phyloP scores from a whole-genome alignment of 2,113 vertebrate genomes.

The Scomber colias region DNA sequence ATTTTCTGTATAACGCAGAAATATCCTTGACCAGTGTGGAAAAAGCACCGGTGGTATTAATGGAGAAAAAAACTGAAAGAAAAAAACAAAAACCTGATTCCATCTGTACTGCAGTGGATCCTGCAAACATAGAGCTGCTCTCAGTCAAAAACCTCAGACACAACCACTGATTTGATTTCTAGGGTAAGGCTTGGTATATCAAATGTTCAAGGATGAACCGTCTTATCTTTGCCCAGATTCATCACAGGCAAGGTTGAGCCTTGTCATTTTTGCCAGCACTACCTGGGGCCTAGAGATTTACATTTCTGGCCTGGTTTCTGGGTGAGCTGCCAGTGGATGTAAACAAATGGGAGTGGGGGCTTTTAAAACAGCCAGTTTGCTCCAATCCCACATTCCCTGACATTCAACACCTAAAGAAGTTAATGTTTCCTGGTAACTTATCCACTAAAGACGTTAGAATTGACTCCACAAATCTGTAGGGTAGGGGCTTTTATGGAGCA shows the following conservation, averaged over 20 bases:
- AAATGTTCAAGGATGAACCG: conserved; percentile 72
- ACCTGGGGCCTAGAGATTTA: conserved; percentile 69
- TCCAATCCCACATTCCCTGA: conserved; percentile 48
- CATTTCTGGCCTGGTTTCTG: conserved; percentile 58
- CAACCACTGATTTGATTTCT: conserved; percentile 62
- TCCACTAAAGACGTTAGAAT: conserved; percentile 41
- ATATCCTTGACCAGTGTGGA: conserved; percentile 22
- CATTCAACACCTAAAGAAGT: conserved; percentile 58
- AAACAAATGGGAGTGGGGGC: conserved; percentile 57
- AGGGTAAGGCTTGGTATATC: conserved; percentile 43
- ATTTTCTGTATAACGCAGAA: conserved; percentile 35
- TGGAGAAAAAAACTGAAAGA: conserved; percentile 1
- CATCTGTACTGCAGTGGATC: conserved; percentile 27
- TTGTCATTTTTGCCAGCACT: conserved; percentile 52
- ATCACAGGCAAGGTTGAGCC: conserved; percentile 69
- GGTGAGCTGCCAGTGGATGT: conserved; percentile 51
- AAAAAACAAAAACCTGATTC: conserved; percentile 20
- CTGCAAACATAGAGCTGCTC: conserved; percentile 40
- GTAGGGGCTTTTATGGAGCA: conserved; percentile 13
- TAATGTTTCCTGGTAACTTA: conserved; percentile 48
- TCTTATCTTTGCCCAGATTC: conserved; percentile 66
- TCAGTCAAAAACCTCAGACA: conserved; percentile 54
- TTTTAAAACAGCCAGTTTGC: conserved; percentile 49
- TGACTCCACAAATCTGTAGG: conserved; percentile 13
- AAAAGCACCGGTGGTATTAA: background rate